Conservation (phyloP, 2,113 vertebrate genomes). For the Piaya cayana region DNA sequence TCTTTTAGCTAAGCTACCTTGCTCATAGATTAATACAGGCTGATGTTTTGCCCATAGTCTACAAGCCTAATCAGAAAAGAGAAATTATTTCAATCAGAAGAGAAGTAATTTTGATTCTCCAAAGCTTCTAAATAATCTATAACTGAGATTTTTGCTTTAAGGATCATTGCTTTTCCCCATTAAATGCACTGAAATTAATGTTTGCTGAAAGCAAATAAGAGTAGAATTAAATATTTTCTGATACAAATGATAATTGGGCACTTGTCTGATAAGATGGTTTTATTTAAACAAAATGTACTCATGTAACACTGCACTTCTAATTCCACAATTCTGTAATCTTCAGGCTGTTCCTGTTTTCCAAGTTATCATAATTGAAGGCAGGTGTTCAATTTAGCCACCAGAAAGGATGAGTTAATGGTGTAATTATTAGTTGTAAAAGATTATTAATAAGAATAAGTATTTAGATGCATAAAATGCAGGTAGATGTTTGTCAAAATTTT, state of each 20-base stretch:
- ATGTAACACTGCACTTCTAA: not conserved
- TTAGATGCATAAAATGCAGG: not conserved
- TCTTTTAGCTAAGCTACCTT: not conserved
- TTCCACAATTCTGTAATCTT: constrained; percentile 19
- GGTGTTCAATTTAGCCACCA: constrained; percentile 51
- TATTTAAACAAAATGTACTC: constrained; percentile 54
- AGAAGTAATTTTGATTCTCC: not conserved
- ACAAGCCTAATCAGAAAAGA: not conserved
- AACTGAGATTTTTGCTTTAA: constrained; percentile 13
- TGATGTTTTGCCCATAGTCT: not conserved
- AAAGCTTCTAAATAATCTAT: not conserved
- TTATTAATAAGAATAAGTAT: constrained; percentile 39
- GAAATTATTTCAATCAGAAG: not conserved
- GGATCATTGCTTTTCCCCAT: constrained; percentile 18
- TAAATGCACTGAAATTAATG: constrained; percentile 46
- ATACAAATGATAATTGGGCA: constrained; percentile 63
- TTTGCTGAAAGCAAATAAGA: constrained; percentile 62
- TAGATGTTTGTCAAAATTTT: not conserved
- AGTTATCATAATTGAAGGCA: constrained; percentile 57
- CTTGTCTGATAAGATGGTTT: constrained; percentile 53
- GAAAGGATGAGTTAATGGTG: constrained; percentile 40
- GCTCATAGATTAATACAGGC: not conserved
- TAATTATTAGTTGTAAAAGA: constrained; percentile 60
- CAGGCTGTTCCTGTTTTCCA: constrained; percentile 20
- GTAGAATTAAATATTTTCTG: constrained; percentile 58